A percentile compares a stretch with the other conserved stretches of the same genome.
These are phyloP conservation scores for Pseudotriccus pelzelni DNA, from an alignment of 2,797 vertebrate genomes.

Conservation along the genomic window DNA sequence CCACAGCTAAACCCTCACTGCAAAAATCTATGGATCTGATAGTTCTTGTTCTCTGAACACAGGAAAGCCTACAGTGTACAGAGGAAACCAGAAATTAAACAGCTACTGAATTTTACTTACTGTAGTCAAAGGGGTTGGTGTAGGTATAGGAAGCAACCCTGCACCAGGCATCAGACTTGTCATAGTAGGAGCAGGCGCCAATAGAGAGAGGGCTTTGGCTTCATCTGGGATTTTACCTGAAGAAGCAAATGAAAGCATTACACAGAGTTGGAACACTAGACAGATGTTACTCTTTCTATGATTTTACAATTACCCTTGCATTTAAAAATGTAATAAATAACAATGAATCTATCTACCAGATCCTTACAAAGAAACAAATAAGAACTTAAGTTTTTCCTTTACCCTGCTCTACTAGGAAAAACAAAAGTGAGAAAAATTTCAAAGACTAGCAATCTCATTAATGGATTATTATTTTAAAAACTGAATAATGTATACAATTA, in stretches of 20 bases:
- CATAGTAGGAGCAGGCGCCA: slow-evolving; percentile 89
- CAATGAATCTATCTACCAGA: slow-evolving; percentile 78
- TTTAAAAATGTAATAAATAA: slow-evolving; percentile 78
- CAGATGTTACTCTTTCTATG: slow-evolving; percentile 78
- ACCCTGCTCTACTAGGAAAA: slow-evolving; percentile 83
- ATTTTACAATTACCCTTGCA: slow-evolving; percentile 88
- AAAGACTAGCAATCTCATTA: slow-evolving; percentile 82
- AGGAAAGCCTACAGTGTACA: background rate
- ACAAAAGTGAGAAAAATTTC: slow-evolving; percentile 81
- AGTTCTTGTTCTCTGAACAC: background rate
- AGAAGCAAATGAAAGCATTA: slow-evolving; percentile 77
- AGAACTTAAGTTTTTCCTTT: slow-evolving; percentile 80
- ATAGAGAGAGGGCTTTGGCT: slow-evolving; percentile 93
- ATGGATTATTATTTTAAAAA: slow-evolving; percentile 83
- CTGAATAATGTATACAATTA: slow-evolving; percentile 92
- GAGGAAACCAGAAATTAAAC: background rate
- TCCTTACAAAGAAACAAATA: slow-evolving; percentile 80
- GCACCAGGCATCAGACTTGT: slow-evolving; percentile 91
- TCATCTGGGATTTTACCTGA: slow-evolving; percentile 99
- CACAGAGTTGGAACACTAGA: slow-evolving; percentile 71
- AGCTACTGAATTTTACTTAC: slow-evolving; percentile 74
- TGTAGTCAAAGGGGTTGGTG: slow-evolving; percentile 86
- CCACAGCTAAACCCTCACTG: background rate
- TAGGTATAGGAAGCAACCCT: slow-evolving; percentile 92
- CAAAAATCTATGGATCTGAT: rapidly evolving